Evolutionary conservation across 1,140 invertebrate genomes (phyloP).

Genomic region (Amphibalanus amphitrite): DNA sequence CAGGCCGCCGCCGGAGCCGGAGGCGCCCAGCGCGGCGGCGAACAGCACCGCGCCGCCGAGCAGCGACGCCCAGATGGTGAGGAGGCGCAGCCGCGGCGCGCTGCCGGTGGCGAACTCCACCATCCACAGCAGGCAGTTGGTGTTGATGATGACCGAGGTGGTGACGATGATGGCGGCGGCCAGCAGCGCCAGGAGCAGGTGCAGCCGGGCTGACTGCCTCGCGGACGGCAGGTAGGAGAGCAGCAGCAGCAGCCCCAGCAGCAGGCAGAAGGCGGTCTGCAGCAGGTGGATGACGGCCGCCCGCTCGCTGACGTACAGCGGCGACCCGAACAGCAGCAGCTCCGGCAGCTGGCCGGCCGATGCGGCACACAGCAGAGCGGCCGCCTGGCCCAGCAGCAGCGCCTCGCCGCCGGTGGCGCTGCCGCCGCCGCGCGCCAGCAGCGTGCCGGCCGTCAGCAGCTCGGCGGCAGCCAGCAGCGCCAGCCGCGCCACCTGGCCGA

Average conservation of each 20-base stretch:
- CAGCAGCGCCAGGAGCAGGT: background rate
- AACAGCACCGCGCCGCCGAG: background rate
- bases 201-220: background rate
- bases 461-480: background rate
- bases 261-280: slow-evolving; percentile 16
- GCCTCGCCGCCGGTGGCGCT: background rate
- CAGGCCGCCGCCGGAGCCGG: no score
- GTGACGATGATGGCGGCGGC: background rate
- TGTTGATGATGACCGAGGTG: background rate
- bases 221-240: background rate
- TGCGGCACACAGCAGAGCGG: background rate
- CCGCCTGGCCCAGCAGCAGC: background rate
- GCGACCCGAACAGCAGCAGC: background rate
- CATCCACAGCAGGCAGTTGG: background rate
- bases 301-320: background rate
- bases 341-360: background rate
- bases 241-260: background rate
- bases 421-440: background rate
- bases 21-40: background rate
- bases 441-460: background rate
- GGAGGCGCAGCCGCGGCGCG: background rate
- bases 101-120: background rate
- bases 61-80: background rate
- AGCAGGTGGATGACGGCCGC: slow-evolving; percentile 28
- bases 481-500: background rate